These are phyloP conservation scores for Sebastes nivosus DNA, from an alignment of 2,797 vertebrate species.

Conservation along the genomic window DNA sequence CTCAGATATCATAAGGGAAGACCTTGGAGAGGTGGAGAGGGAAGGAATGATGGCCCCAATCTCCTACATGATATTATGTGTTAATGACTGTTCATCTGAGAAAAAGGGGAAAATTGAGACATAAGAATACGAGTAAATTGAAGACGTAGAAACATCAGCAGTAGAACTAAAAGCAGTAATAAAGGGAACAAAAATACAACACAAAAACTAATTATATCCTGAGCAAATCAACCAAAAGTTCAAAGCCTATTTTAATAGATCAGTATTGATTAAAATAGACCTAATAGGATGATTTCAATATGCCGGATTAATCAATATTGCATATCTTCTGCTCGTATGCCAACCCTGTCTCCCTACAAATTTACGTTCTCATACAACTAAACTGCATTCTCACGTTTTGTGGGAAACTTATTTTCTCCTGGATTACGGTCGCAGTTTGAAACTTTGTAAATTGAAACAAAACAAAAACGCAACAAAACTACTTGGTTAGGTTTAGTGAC, in stretches of 20 bases:
- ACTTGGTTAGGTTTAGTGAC: too few species aligned
- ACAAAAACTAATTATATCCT: neutral
- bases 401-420: too few species aligned
- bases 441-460: too few species aligned
- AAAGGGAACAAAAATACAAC: neutral
- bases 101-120: neutral
- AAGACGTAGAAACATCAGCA: neutral
- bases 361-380: too few species aligned
- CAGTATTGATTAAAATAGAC: neutral
- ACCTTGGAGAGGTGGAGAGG: neutral
- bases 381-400: too few species aligned
- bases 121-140: neutral
- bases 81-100: neutral
- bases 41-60: neutral
- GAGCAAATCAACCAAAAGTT: neutral
- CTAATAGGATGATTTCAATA: too few species aligned
- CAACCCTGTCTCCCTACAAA: too few species aligned
- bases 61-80: neutral
- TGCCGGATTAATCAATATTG: neutral
- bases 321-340: too few species aligned
- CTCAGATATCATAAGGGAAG: conserved; percentile 7
- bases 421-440: too few species aligned
- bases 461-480: too few species aligned
- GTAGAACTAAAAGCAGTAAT: neutral
- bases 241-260: neutral